These are phyloP conservation scores for Peromyscus attwateri DNA, from an alignment of 2,797 vertebrate genomes.

Conservation along the genomic window DNA sequence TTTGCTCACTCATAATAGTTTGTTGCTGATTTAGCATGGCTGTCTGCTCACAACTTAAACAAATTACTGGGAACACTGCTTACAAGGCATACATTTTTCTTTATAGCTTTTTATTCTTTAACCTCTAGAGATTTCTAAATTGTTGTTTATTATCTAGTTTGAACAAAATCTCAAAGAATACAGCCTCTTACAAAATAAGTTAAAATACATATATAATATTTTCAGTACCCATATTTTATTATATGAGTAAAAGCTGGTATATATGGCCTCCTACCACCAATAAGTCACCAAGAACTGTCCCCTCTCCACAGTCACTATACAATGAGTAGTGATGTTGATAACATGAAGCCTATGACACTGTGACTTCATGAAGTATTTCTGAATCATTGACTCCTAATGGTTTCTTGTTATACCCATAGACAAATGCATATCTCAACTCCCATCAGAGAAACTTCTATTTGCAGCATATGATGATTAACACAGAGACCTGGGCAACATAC, in stretches of 20 bases:
- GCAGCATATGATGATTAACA: neutral
- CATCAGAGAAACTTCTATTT: neutral
- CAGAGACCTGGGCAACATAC: neutral
- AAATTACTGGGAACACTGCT: constrained; percentile 74
- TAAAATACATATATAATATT: constrained; percentile 44
- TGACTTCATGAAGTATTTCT: constrained; percentile 49
- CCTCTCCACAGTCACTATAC: constrained; percentile 1
- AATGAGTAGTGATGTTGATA: constrained; percentile 58
- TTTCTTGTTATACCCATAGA: neutral
- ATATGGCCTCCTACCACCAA: constrained; percentile 5
- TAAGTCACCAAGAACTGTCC: constrained; percentile 41
- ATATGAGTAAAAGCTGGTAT: neutral
- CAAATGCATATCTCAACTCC: neutral
- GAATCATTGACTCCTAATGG: constrained; percentile 19
- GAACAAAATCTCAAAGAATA: constrained; percentile 59
- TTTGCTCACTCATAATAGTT: constrained; percentile 66
- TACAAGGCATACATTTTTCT: constrained; percentile 71
- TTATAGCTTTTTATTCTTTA: constrained; percentile 71
- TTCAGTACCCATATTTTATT: constrained; percentile 26
- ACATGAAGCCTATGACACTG: neutral
- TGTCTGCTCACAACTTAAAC: constrained; percentile 72
- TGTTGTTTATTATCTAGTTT: constrained; percentile 63
- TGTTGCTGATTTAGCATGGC: constrained; percentile 73
- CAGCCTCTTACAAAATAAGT: constrained; percentile 16
- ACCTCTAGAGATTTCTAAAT: constrained; percentile 59